Conservation (phyloP, 2,113 vertebrate species). For the Elanoides forficatus region DNA sequence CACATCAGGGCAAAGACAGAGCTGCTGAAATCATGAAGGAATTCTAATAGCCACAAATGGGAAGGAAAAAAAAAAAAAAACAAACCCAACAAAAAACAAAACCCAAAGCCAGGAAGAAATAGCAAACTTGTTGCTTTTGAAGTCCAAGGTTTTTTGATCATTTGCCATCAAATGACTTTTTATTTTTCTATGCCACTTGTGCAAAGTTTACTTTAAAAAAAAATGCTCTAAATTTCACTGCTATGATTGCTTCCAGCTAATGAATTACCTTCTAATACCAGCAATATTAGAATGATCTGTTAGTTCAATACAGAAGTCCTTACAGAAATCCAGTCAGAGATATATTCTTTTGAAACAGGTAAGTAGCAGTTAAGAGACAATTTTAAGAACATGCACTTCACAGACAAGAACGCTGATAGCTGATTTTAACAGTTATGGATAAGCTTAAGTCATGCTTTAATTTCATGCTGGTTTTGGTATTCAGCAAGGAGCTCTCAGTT, state of each 20-base stretch:
- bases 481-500: not conserved
- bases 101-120: not conserved
- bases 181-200: not conserved
- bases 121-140: not conserved
- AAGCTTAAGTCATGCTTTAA: not conserved
- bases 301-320: not conserved
- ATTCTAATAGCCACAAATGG: slow-evolving; percentile 37
- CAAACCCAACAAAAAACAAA: not conserved
- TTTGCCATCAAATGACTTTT: not conserved
- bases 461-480: slow-evolving; percentile 7
- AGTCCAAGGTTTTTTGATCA: not conserved
- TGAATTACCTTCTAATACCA: slow-evolving; percentile 10
- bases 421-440: not conserved
- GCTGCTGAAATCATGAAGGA: slow-evolving; percentile 49
- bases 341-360: not conserved
- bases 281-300: not conserved
- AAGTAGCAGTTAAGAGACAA: not conserved
- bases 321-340: not conserved
- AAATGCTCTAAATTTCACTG: not conserved
- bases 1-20: slow-evolving; percentile 72
- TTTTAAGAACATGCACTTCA: slow-evolving; percentile 20
- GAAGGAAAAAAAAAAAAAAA: not conserved
- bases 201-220: not conserved
- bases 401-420: not conserved
- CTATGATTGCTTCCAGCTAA: not conserved